Percentiles rank a stretch among this genome's conserved stretches.
Evolutionary conservation across 1,140 invertebrate genomes (phyloP).

Genomic region (Maconellicoccus hirsutus): DNA sequence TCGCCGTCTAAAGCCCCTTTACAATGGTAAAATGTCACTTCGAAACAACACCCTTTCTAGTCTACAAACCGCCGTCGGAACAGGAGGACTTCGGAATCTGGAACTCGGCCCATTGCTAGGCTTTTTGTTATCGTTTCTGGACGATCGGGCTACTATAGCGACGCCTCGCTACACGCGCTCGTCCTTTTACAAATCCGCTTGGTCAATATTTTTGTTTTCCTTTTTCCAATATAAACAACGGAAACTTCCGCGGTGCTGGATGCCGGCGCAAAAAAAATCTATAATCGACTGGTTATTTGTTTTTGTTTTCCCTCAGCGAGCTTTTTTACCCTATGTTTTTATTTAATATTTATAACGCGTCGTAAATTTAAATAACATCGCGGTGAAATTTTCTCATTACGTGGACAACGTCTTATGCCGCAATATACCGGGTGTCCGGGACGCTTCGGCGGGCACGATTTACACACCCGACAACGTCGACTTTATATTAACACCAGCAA

Average conservation of each 20-base stretch:
- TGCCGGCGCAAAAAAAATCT: too few species aligned
- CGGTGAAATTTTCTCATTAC: too few species aligned
- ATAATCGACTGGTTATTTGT: too few species aligned
- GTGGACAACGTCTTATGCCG: too few species aligned
- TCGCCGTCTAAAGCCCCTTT: background rate
- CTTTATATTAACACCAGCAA: background rate
- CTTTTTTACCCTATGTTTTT: too few species aligned
- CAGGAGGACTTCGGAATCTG: too few species aligned
- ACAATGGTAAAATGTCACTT: background rate
- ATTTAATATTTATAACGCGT: too few species aligned
- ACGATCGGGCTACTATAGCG: background rate
- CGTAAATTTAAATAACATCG: too few species aligned
- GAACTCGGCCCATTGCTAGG: background rate
- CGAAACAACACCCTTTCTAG: background rate
- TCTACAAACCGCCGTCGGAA: too few species aligned
- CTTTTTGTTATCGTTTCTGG: slow-evolving; percentile 16
- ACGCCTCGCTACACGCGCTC: background rate
- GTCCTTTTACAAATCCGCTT: background rate
- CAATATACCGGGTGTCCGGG: too few species aligned
- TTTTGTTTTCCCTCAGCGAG: too few species aligned
- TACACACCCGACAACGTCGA: background rate
- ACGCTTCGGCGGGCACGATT: too few species aligned
- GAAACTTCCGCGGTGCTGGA: background rate
- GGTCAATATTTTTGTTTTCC: slow-evolving; percentile 16
- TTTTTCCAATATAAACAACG: background rate